Percentiles rank a stretch among this genome's conserved stretches.
Evolutionary conservation across 1,140 invertebrate genomes (phyloP).

Genomic region (Trachelipus rathkii): DNA sequence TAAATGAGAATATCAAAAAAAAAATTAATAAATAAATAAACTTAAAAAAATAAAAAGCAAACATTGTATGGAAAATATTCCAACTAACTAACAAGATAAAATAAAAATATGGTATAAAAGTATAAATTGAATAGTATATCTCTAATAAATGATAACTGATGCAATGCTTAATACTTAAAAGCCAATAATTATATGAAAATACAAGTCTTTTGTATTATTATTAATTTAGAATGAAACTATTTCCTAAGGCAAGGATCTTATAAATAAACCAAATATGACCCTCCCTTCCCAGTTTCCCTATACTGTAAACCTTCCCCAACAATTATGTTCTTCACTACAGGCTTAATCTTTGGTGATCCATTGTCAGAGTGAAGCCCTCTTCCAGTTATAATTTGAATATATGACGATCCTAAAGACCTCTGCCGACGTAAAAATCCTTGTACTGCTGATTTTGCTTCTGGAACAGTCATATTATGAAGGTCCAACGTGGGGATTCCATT

Average conservation of each 20-base stretch:
- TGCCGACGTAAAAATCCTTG: constrained; percentile 19
- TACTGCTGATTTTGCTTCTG: constrained; percentile 10
- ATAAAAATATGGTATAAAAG: too few species aligned
- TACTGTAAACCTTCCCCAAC: not conserved
- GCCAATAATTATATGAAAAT: too few species aligned
- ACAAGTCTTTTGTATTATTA: too few species aligned
- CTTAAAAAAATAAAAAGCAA: too few species aligned
- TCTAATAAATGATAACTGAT: too few species aligned
- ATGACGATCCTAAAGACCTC: constrained; percentile 1
- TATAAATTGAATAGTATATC: too few species aligned
- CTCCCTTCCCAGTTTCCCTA: not conserved
- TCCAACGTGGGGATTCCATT: constrained; percentile 22
- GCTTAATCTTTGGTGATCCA: constrained; percentile 16
- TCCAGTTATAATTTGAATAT: constrained; percentile 19
- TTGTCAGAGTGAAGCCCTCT: constrained; percentile 18
- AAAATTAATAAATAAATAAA: too few species aligned
- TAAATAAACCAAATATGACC: not conserved
- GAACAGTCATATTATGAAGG: constrained; percentile 2
- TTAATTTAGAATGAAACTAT: too few species aligned
- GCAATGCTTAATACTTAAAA: too few species aligned
- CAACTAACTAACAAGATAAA: too few species aligned
- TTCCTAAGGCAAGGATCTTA: not conserved
- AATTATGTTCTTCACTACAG: constrained; percentile 23
- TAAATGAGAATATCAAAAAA: too few species aligned
- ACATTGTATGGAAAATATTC: too few species aligned